Base-by-base conservation (phyloP, 1,140 invertebrate species). In the Drosophila athabasca region DNA sequence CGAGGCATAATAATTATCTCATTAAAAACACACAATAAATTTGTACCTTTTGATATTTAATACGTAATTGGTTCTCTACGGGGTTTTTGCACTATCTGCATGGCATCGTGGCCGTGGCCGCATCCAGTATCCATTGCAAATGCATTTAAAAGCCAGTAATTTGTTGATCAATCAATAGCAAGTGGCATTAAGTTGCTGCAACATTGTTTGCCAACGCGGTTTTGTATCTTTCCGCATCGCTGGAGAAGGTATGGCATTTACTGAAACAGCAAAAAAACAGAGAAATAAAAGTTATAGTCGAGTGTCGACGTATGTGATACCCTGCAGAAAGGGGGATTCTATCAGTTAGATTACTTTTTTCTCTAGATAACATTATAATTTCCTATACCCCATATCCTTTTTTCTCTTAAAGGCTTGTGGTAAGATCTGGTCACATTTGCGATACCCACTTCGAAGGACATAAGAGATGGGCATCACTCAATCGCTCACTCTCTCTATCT, bases 161-260 rank as follows among this genome's bases (percentile, higher is more conserved):
- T 58, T 74, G 71, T 74, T 58, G 49, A 74, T 74, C 70, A 74
- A 74, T 75, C 61, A 74, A 74, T 35, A 44, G 43, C 48, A 17
- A 35, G 39, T 64, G 51, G 35, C 45, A 62, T 62, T 62, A 45
- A 62, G 51, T 62, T 53, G 15, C 26, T 31, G 50, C 50, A 62
- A 46, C 61, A 62, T 48, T 45, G 61, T 62, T 62, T 62, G 61
- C 44, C 50, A 39, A 13, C 41, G 61, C 35, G 51, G 51, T 62
- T 62, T 69, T 53, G 50, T 29, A 22, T 41, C 46, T 29, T 62
- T 44, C 50, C 60, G 66, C 60, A 52, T 65, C 59, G 59, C 46
- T 62, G 17, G 3, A 19, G 29, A 54, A 26, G 24, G 41, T 39
- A 9, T 35, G 31, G 31, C 29, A 19, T 19, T 19, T 19, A 31